A percentile compares a stretch with the other conserved stretches of the same genome.
These are phyloP conservation scores for Equus quagga DNA, from an alignment of 2,113 vertebrate genomes.

Conservation along the genomic window DNA sequence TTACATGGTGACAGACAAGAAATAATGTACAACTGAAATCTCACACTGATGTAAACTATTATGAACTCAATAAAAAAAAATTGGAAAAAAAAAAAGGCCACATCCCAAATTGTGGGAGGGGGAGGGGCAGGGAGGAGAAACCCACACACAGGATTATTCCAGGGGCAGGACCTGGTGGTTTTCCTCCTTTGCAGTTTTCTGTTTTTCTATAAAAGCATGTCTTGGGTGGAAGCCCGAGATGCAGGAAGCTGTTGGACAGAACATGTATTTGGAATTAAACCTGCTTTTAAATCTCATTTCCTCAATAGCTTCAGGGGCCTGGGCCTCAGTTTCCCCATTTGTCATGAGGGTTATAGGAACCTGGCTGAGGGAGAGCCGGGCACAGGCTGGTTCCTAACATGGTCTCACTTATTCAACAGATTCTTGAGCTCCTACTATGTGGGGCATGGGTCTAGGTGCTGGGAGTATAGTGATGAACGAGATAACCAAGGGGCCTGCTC, in stretches of 20 bases:
- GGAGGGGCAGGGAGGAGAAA: fast-evolving
- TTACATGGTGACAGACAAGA: no score
- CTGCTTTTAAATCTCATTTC: not conserved
- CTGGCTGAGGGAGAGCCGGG: not conserved
- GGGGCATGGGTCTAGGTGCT: not conserved
- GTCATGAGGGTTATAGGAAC: not conserved
- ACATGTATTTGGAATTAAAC: not conserved
- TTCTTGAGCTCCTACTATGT: not conserved
- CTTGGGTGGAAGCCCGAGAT: not conserved
- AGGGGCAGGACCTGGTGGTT: fast-evolving
- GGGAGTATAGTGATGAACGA: not conserved
- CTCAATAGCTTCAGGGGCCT: not conserved
- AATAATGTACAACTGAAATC: no score
- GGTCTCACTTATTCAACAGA: not conserved
- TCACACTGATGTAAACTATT: no score
- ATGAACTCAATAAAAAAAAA: no score
- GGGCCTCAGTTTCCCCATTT: not conserved
- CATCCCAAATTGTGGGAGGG: fast-evolving
- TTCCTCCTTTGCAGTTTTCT: not conserved
- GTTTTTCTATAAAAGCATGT: not conserved
- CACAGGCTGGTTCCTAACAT: not conserved
- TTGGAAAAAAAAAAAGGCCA: not conserved
- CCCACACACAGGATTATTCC: fast-evolving
- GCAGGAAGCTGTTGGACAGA: not conserved
- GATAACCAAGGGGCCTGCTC: not conserved